Base-by-base conservation (phyloP, 2,113 vertebrate genomes). In the Pao palembangensis region DNA sequence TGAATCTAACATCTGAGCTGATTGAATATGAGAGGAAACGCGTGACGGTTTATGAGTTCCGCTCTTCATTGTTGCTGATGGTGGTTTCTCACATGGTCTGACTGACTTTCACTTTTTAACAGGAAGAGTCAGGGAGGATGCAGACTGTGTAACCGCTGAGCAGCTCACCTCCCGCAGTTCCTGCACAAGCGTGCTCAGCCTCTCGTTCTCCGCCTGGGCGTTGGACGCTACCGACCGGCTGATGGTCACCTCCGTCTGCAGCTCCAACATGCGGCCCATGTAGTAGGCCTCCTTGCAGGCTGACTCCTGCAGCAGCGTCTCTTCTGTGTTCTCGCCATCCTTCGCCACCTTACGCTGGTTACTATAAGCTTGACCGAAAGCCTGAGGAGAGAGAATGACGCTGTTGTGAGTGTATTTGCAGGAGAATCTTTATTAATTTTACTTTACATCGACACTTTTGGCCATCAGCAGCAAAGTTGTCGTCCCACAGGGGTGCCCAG, bases 201-300 rank as follows among this genome's bases (percentile, higher is more conserved):
- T 88, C 78, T 99, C 95, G 0, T 92, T 94, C 81, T 99, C 96
- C 0, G 93, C 89, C 81, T 96, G 95, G 3, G 94, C 55, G 0
- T 97, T 99, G 68, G 92, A 94, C 42, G 94, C 90, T 64, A 92
- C 90, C 0, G 93, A 91, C 2, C 90, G 92, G 86, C 90, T 94
- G 46, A 94, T 89, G 14, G 93, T 94, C 67, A 98, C 83, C 61
- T 99, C 96, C 0, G 92, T 93, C 90, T 98, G 94, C 89, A 98
- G 91, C 82, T 96, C 96, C 91, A 96, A 46, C 59, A 98, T 91
- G 19, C 95, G 95, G 52, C 91, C 88, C 3, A 94, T 84, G 76
- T 98, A 98, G 80, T 97, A 96, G 16, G 94, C 95, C 84, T 99
- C 97, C 84, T 97, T 99, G 0, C 93, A 96, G 0, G 97, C 96